Evolutionary conservation across 2,797 vertebrate genomes (phyloP), one percentile per base, ranked within the genome.

Genomic region (Phyllotis vaccarum): DNA sequence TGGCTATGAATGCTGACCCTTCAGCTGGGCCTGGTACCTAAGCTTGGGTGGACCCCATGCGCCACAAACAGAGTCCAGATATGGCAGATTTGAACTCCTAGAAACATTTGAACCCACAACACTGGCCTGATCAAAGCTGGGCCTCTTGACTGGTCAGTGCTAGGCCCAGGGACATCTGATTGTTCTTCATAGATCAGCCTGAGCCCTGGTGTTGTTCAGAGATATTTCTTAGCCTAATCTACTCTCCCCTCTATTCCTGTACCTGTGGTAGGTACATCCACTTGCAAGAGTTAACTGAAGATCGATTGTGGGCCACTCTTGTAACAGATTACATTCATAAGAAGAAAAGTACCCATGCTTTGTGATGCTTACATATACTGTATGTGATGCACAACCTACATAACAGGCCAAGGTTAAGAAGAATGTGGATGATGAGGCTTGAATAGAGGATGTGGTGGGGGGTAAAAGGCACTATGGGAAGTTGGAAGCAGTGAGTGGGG

Each of bases 81-180:
- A 1, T 22, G 46, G 31, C 2, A 40, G 40, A 19, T 2, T 70
- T n/a, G 7, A 34, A 62, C 21, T 29, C 0, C 49, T 46, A 8
- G 0, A 31, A 54, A 34, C n/a, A n/a, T n/a, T n/a, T 17, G 24
- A 6, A 17, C 64, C 31, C 6, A 27, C 17, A 40, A 5, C 21
- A 14, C 6, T 13, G 2, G 37, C n/a, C 21, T 0, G 40, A 74
- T 0, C 0, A 0, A 21, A 27, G 64, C 34, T 22, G 37, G 5
- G 22, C 22, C 21, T 56, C 29, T 68, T 43, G 64, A 58, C 4
- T 34, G 49, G 49, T 58, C 29, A 66, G 64, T 56, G 43, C 40
- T 66, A 29, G 5, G 54, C 27, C 2, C 40, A n/a, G 37, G 14
- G 66, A 82, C 16, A 58, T 74, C 34, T 74, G 81, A 31, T 16